Evolutionary conservation across 2,797 vertebrate genomes (phyloP).

Genomic region (Sebastes reedi): DNA sequence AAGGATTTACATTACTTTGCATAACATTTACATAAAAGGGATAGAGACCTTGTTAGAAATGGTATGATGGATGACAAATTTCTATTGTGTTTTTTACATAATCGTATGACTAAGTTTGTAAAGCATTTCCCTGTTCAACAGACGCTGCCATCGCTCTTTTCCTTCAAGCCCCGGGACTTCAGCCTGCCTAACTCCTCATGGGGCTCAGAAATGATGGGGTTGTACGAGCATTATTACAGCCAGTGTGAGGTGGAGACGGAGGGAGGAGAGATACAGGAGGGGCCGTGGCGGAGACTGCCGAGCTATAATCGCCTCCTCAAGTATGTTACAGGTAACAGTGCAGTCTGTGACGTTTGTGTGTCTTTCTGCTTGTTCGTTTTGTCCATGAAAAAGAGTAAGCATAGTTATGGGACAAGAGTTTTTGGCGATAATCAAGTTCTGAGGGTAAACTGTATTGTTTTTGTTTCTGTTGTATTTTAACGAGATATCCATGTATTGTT

Average conservation of each 20-base stretch:
- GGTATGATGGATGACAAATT: neutral
- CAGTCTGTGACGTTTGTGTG: neutral
- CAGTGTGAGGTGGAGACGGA: slow-evolving; percentile 68
- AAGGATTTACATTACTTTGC: neutral
- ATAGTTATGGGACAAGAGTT: neutral
- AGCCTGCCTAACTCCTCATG: slow-evolving; percentile 87
- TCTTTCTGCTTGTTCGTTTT: neutral
- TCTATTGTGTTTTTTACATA: neutral
- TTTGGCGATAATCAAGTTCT: neutral
- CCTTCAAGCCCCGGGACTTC: slow-evolving; percentile 73
- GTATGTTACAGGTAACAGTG: slow-evolving; percentile 70
- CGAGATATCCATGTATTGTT: neutral
- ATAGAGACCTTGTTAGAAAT: neutral
- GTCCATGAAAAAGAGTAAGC: neutral
- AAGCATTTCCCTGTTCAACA: slow-evolving; percentile 29
- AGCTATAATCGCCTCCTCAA: slow-evolving; percentile 84
- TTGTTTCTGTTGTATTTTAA: neutral
- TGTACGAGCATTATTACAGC: slow-evolving; percentile 81
- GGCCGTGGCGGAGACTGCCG: slow-evolving; percentile 83
- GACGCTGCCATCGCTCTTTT: slow-evolving; percentile 59
- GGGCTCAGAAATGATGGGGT: slow-evolving; percentile 80
- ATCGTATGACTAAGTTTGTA: neutral
- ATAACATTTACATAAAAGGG: neutral
- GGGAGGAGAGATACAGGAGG: slow-evolving; percentile 51
- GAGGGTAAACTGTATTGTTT: neutral